phyloP scores from a whole-genome alignment of 2,888 invertebrate species.

The Camptogramma bilineatum region DNA sequence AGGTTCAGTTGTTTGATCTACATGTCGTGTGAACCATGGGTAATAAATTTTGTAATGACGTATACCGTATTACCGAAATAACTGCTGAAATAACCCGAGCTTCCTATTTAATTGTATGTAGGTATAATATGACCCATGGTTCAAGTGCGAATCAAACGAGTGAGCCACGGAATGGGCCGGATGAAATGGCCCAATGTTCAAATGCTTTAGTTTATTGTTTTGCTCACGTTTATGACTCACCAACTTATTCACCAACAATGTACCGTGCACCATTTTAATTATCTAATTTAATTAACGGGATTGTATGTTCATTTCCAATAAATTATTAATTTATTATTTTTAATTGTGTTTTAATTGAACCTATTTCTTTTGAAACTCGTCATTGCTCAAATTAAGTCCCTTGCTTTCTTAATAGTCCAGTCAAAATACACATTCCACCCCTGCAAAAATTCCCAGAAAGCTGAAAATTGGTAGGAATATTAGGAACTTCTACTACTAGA shows the following conservation, averaged over 20 bases:
- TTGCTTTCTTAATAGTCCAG: too few species aligned
- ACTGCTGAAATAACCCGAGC: too few species aligned
- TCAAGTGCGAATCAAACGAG: neutral
- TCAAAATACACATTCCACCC: too few species aligned
- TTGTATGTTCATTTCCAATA: constrained; percentile 30
- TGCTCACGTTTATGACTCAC: constrained; percentile 8
- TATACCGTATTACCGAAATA: too few species aligned
- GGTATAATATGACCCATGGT: neutral
- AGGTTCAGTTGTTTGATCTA: neutral
- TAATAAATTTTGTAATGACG: neutral
- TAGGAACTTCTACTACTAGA: too few species aligned
- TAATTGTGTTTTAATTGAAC: constrained; percentile 16
- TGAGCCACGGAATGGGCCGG: neutral
- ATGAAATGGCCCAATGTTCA: too few species aligned
- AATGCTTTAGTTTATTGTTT: neutral
- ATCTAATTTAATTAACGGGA: constrained; percentile 20
- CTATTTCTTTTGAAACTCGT: neutral
- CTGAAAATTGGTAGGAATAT: too few species aligned
- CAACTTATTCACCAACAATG: constrained; percentile 8
- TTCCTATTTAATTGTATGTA: neutral
- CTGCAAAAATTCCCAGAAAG: too few species aligned
- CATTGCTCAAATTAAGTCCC: too few species aligned
- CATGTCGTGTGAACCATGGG: neutral
- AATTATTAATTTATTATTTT: constrained; percentile 21
- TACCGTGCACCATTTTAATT: constrained; percentile 27